Base-by-base conservation (phyloP, 2,888 invertebrate species). In the Biston stratarius region DNA sequence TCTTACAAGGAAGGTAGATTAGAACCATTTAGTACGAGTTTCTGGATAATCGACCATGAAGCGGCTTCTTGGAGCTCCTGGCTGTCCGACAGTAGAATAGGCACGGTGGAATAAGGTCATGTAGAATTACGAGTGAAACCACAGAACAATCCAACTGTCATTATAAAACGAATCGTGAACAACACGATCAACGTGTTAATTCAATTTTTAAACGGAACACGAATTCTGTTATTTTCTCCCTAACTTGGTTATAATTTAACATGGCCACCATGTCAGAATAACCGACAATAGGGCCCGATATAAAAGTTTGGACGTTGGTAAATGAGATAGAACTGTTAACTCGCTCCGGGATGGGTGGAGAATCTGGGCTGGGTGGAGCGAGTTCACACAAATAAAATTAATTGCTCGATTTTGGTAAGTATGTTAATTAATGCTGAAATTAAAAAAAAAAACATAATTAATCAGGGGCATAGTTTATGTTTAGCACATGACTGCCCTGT, bases 251-350 rank as follows among this genome's bases (percentile, higher is more conserved):
- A 42, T 44, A 33, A 56, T 55, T 64, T 59, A 49, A 45, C 64
- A 61, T 12, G 36, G 42, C n/a, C 51, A 9, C 34, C 53, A 48
- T 42, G 14, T 10, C 14, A 15, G 53, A 44, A 57, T 56, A 52
- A 52, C 48, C 61, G 61, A 66, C 66, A 53, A 66, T 66, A 51
- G 69, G 62, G 65, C 61, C 45, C 65, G 62, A 69, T 65, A 57
- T 55, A 45, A 65, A 65, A 69, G 69, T 66, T 66, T 62, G 12
- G 42, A 53, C 58, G 62, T 51, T 66, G 42, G 53, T 59, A 66
- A 66, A 65, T 61, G 56, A 69, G 63, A 60, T 63, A 59, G 40
- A 68, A 60, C 61, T 36, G 48, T 42, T 62, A 67, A 67, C 62
- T 62, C 53, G 58, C 44, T 48, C 11, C 34, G 47, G 42, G 65